Evolutionary conservation across 2,113 vertebrate genomes (phyloP).

Genomic region (Numenius arquata): DNA sequence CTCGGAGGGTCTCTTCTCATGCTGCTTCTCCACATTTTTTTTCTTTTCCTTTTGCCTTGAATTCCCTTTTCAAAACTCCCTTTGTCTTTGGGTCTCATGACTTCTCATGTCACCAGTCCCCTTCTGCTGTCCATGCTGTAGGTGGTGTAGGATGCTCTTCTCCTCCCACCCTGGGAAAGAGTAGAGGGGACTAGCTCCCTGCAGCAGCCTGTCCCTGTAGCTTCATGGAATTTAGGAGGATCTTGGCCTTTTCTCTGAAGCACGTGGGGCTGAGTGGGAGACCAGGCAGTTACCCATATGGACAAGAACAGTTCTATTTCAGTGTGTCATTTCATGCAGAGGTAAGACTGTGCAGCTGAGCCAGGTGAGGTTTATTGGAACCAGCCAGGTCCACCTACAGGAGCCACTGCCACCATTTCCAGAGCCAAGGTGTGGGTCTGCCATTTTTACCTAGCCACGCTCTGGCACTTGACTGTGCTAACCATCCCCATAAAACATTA

Average conservation of each 20-base stretch:
- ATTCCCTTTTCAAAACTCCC: neutral
- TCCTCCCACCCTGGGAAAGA: neutral
- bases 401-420: accelerated
- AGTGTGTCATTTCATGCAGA: neutral
- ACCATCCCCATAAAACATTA: neutral
- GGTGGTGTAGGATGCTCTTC: neutral
- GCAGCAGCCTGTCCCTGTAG: neutral
- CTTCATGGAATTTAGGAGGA: neutral
- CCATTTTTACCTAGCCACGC: neutral
- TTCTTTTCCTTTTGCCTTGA: neutral
- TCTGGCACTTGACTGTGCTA: accelerated
- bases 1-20: neutral
- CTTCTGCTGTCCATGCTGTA: neutral
- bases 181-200: neutral
- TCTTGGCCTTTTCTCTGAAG: neutral
- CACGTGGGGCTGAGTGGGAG: neutral
- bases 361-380: neutral
- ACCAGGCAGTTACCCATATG: neutral
- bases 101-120: neutral
- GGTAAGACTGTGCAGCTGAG: accelerated
- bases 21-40: neutral
- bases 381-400: neutral
- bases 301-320: neutral
- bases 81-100: neutral
- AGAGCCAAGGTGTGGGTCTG: accelerated